Evolutionary conservation across 1,140 invertebrate species (phyloP), one percentile per base, ranked within the genome.

Genomic region (Diplogasteroides magnus): DNA sequence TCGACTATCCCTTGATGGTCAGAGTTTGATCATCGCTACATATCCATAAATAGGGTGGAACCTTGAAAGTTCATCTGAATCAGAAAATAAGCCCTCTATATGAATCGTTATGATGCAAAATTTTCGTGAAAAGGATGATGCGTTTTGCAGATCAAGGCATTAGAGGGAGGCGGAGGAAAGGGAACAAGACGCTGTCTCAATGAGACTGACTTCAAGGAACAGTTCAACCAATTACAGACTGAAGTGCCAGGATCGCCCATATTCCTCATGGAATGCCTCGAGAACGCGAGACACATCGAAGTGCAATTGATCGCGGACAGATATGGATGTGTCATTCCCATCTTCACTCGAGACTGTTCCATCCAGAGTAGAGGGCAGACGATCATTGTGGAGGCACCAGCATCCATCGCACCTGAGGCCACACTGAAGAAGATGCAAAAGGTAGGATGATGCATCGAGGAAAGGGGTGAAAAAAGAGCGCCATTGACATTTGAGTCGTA

Each of bases 371-470:
- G 97, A 26, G 96, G 98, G 86, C 97, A 99, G 85, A 99, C 99
- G 84, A 99, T 99, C 79, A 98, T 99, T 72, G 97, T 99, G 85
- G 97, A 99, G 82, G 97, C 97, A 0, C 97, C 97, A 0, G 93
- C 93, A 0, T 89, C 93, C 14, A 90, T 99, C 74, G 94, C 95
- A 0, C 89, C 90, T 63, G 88, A 89, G 0, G 90, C 92, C 59
- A 88, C 97, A 27, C 96, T 98, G 82, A 90, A 92, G 83, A 89
- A 94, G 80, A 99, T 99, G 97, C 95, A 99, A 85, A 93, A 91
- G 87, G 91, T 92, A 84, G 78, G 74, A 69, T 23, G n/a, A n/a
- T n/a, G n/a, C n/a, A n/a, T n/a, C n/a, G n/a, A n/a, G n/a, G n/a
- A n/a, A n/a, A n/a, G n/a, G n/a, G n/a, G n/a, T n/a, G n/a, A n/a